Base-by-base conservation (phyloP, 2,888 invertebrate genomes). In the Junonia oenone region DNA sequence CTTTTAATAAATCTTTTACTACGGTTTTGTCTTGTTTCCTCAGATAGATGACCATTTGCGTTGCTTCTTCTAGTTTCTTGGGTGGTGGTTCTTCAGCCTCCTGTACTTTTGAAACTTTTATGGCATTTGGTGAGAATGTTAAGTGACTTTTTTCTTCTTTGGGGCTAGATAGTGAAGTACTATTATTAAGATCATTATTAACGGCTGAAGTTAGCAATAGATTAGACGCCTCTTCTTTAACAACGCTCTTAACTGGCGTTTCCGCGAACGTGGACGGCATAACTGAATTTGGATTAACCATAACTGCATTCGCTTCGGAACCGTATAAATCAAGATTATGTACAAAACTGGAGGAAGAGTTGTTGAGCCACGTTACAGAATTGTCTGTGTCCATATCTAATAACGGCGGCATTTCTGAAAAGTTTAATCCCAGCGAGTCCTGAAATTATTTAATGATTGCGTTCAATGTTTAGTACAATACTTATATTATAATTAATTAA, bases 201-300 rank as follows among this genome's bases (percentile, higher is more conserved):
- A 78, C 76, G 6, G 78, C 81, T 22, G 90, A 91, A 6, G 90
- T 87, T n/a, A 91, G 73, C 62, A 91, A 69, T 59, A 91, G 65
- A 68, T 90, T 85, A 1, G 90, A 89, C 3, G 90, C 82, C 64
- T 89, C 90, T 68, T 91, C 90, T 68, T 91, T 90, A 4, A 89
- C 87, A 33, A 82, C 75, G 59, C 71, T 81, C 68, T 90, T 90
- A 8, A 84, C 76, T 22, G 90, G 91, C 4, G 90, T 90, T 63
- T 91, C 91, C 17, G 90, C 88, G 57, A 93, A 92, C 63, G 94
- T 92, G 35, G 95, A 91, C 1, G 97, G 97, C 94, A 97, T 95
- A 40, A 97, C 97, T 22, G 95, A 96, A 73, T 96, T 97, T 3
- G 97, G 97, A 85, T 97, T 97, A 4, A 97, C 97, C 93, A 97